Evolutionary conservation across 2,888 invertebrate genomes (phyloP), one percentile per base, ranked within the genome.

Genomic region (Allacma fusca): DNA sequence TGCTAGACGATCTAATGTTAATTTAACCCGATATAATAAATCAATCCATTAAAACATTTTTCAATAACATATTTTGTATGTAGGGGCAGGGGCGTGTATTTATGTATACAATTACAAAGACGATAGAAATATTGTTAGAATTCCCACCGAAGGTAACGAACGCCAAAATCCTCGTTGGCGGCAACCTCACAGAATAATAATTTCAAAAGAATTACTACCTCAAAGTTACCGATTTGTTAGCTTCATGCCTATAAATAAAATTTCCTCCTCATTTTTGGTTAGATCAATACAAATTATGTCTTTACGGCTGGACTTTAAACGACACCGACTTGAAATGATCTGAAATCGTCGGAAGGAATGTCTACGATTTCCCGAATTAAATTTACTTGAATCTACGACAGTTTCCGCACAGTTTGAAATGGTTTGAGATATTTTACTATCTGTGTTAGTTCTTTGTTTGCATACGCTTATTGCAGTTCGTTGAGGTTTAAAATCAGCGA

Each of bases 181-280:
- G 34, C 5, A 34, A 34, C 34, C 9, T 4, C 4, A 34, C 34
- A 34, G 34, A 34, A 34, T 7, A 34, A 34, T 34, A 9, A 34
- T 34, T 34, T 34, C 34, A 34, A 34, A 34, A 34, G 5, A 34
- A 9, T 34, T 34, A 7, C 9, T 34, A 9, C 34, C 9, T 4
- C 34, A 34, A 34, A 9, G 34, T 34, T 34, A 34, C 34, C 34
- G 9, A 50, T 50, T 19, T 50, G 4, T 50, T 9, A 50, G 19
- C n/a, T 2, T 13, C 50, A 50, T 50, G 16, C 50, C 50, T 12
- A 50, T 50, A 12, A 50, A 50, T 50, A 50, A 50, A 19, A 50
- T n/a, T 50, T 50, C 50, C n/a, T 50, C 50, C n/a, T 50, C 50
- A 16, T 50, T 50, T 50, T 50, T n/a, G 2, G 50, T 50, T n/a